Base-by-base conservation (phyloP, 2,113 vertebrate genomes). In the Callithrix jacchus region DNA sequence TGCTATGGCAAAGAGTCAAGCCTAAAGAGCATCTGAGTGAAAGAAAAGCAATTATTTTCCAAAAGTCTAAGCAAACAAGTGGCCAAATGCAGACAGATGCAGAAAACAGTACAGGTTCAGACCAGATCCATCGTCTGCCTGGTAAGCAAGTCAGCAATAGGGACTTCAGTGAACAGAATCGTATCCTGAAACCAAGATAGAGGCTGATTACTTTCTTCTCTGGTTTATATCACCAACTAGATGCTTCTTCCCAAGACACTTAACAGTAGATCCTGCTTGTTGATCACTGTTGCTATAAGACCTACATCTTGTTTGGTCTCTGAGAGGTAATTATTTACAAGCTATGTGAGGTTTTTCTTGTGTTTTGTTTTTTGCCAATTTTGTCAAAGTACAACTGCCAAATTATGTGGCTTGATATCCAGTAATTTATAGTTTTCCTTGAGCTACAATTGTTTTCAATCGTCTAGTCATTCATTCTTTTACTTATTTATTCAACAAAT, bases 41-140 rank as follows among this genome's bases (percentile, higher is more conserved):
- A 9, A 94, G 82, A 87, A 96, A 92, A 95, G 25, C 68, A 93
- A 20, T 87, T 79, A 45, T 66, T 32, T 74, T 87, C 86, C 42
- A 71, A 49, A 94, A 87, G 21, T 74, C 25, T 27, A 79, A 66
- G 84, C 49, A 91, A 61, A 66, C 17, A 86, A 66, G 73, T 74
- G 82, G 45, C 23, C 17, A 94, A 76, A 11, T 91, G 40, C 54
- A 93, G 52, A 81, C 8, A 91, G 27, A 27, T 58, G 13, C 0
- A 3, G 11, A 66, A 30, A 74, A 25, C 45, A 70, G 45, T 76
- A 17, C 23, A 81, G 37, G 32, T 80, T 93, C 58, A 71, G 35
- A 68, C n/a, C 58, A 87, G 21, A 56, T 91, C 86, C 32, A 56
- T n/a, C 71, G 17, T 74, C 66, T 91, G 68, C 37, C 20, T 85